A percentile compares a stretch with the other conserved stretches of the same genome.
Evolutionary conservation across 2,797 vertebrate genomes (phyloP).

Genomic region (Crenuchus spilurus): DNA sequence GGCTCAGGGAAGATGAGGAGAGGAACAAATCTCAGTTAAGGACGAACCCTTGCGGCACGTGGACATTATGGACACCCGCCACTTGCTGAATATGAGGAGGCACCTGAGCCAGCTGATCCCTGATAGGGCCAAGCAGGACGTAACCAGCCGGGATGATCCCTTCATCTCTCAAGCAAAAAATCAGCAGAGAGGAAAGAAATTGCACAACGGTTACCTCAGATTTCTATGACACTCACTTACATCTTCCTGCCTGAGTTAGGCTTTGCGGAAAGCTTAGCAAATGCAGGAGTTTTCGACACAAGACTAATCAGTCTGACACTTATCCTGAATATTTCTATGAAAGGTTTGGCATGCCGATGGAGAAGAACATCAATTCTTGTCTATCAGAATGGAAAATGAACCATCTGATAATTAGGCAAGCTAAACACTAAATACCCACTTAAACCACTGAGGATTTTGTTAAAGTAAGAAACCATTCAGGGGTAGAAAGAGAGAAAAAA

Average conservation of each 20-base stretch:
- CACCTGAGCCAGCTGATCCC: background rate
- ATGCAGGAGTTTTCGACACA: background rate
- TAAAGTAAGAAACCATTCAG: slow-evolving; percentile 28
- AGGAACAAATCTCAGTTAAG: slow-evolving; percentile 17
- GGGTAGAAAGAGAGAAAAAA: slow-evolving; percentile 14
- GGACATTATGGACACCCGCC: background rate
- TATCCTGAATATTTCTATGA: background rate
- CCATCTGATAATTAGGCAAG: slow-evolving; percentile 22
- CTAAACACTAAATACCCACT: slow-evolving; percentile 29
- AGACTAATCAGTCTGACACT: background rate
- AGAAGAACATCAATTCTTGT: background rate
- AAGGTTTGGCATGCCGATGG: background rate
- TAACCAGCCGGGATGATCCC: background rate
- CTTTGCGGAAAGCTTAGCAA: background rate
- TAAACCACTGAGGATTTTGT: slow-evolving; percentile 11
- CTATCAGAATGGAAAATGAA: background rate
- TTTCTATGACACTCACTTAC: background rate
- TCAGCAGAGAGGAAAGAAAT: background rate
- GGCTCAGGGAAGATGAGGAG: slow-evolving; percentile 9
- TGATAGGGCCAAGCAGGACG: background rate
- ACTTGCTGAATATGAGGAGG: background rate
- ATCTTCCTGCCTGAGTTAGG: background rate
- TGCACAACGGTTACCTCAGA: too few relatives aligned
- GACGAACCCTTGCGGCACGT: slow-evolving; percentile 3
- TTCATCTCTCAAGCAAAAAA: background rate